Percentiles rank a stretch among this genome's conserved stretches.
Evolutionary conservation across 1,140 invertebrate species (phyloP).

Genomic region (Gonioctena quinquepunctata): DNA sequence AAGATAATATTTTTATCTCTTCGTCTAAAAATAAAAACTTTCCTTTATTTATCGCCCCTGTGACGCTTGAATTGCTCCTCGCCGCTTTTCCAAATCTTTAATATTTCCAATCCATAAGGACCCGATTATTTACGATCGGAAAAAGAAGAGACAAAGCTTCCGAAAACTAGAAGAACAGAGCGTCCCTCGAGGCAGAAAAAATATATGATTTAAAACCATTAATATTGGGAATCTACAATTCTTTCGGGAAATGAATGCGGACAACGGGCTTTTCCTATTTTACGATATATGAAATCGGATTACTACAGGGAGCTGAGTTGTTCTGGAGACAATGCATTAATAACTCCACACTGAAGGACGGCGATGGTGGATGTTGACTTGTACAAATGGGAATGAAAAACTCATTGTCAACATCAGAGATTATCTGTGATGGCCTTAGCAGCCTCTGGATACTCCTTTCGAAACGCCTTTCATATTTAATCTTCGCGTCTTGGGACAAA

Average conservation of each 20-base stretch:
- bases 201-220: slow-evolving; percentile 11
- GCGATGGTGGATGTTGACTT: no score
- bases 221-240: slow-evolving; percentile 9
- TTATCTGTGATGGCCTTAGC: no score
- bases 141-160: background rate
- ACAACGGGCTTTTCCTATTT: background rate
- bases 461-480: no score
- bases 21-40: background rate
- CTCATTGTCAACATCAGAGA: no score
- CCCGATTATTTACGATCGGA: slow-evolving; percentile 7
- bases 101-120: slow-evolving; percentile 13
- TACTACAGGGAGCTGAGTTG: no score
- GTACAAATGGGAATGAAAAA: no score
- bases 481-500: no score
- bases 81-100: slow-evolving; percentile 1
- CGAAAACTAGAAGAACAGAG: background rate
- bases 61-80: background rate
- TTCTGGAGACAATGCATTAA: no score
- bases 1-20: background rate
- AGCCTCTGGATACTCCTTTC: no score
- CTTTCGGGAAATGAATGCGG: background rate
- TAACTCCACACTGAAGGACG: no score
- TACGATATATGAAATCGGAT: no score
- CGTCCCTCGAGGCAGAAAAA: background rate
- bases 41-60: background rate